phyloP scores from a whole-genome alignment of 2,797 vertebrate genomes.

The Manis pentadactyla region DNA sequence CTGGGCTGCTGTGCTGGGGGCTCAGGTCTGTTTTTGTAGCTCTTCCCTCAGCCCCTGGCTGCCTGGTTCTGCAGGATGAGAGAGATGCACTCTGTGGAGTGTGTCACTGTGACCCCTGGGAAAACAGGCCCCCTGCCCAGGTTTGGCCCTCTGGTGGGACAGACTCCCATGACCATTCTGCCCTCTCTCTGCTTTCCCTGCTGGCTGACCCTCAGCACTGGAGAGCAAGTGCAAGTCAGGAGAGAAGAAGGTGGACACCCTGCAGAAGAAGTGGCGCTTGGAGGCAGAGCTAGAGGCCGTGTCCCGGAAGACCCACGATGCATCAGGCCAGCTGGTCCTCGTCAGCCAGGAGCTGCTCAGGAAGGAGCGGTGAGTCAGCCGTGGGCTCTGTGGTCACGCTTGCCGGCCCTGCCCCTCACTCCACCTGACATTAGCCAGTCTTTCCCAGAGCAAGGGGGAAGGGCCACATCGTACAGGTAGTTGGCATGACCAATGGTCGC shows the following conservation, averaged over 20 bases:
- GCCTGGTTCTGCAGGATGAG: not conserved
- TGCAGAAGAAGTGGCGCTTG: conserved; percentile 91
- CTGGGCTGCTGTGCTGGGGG: not conserved
- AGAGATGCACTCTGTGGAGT: not conserved
- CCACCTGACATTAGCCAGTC: not conserved
- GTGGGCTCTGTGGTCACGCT: accelerated
- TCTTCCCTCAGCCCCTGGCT: not conserved
- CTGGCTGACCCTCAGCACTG: conserved; percentile 84
- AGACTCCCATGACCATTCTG: accelerated
- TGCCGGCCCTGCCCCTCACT: not conserved
- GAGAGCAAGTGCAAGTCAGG: conserved; percentile 92
- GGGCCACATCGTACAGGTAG: too few relatives aligned
- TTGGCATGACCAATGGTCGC: not conserved
- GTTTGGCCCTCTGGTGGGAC: not conserved
- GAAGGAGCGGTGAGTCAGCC: conserved; percentile 93
- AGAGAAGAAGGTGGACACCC: conserved; percentile 91
- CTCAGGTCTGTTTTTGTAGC: not conserved
- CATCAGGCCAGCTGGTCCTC: conserved; percentile 96
- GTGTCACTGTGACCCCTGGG: not conserved
- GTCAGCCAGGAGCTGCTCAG: conserved; percentile 97
- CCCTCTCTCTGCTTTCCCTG: not conserved
- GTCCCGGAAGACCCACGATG: conserved; percentile 96
- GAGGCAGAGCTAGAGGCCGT: conserved; percentile 94
- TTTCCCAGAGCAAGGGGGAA: not conserved
- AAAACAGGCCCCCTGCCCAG: not conserved